Base-by-base conservation (phyloP, 2,113 vertebrate species). In the Rutilus rutilus region DNA sequence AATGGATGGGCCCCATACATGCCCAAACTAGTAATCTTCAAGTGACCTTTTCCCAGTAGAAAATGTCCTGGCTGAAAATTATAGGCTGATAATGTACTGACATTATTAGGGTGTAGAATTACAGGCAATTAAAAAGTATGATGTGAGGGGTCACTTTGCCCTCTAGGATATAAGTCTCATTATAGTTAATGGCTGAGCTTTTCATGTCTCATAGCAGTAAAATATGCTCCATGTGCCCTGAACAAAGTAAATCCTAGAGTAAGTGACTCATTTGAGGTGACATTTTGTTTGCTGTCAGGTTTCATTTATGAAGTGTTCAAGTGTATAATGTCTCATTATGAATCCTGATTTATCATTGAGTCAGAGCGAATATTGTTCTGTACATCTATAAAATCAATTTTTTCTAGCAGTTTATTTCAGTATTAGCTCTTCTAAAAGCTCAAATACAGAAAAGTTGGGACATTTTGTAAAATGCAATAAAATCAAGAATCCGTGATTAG, bases 41-140 rank as follows among this genome's bases (percentile, higher is more conserved):
- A 25, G 21, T 21, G 6, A 73, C 82, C 47, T 73, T 73, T 83
- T 42, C 7, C 7, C 0, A 17, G 21, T 21, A 83, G 12, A 19
- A 50, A 82, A 50, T 69, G 19, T 82, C 62, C 42, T 21, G 19
- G 10, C 79, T 69, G 25, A 47, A 83, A 73, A 71, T 52, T 19
- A 36, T 82, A 52, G 62, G 45, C 64, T 73, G 64, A 73, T 83
- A 59, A 73, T 83, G 81, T 73, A 57, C 81, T 27, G 64, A 27
- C 81, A 73, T 83, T 73, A 83, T 36, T 54, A 82, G 64, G 27
- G 45, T 30, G 27, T 27, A 71, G 67, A 83, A 83, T 83, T 83
- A 83, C 67, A 73, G 81, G 67, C 81, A 73, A 83, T 83, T 83
- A 83, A 47, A 59, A 83, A 83, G 50, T 59, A 50, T 73, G 7